Evolutionary conservation across 2,797 vertebrate genomes (phyloP).

Genomic region (Neoniphon sammara): DNA sequence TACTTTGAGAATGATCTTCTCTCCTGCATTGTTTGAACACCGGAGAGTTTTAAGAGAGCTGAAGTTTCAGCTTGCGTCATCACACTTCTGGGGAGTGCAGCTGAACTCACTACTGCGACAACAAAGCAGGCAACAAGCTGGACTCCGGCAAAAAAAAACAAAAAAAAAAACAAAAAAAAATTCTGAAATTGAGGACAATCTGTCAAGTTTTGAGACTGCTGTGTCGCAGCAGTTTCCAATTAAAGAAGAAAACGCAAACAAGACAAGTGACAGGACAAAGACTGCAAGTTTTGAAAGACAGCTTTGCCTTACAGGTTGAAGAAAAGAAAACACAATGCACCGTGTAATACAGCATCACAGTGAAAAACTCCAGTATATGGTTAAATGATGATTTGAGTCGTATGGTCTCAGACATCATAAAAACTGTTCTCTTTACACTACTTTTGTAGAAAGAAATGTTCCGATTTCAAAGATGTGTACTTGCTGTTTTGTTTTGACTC

Average conservation of each 20-base stretch:
- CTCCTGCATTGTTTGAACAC: constrained; percentile 1
- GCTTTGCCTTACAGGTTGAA: no score
- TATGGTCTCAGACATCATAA: no score
- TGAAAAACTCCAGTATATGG: no score
- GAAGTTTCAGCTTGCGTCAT: constrained; percentile 25
- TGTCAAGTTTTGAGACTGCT: constrained; percentile 26
- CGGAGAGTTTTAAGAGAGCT: neutral
- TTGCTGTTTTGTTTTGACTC: no score
- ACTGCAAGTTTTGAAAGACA: constrained; percentile 4
- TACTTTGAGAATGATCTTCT: constrained; percentile 16
- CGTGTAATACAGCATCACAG: no score
- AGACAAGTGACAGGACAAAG: constrained; percentile 19
- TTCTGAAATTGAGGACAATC: constrained; percentile 3
- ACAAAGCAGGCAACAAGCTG: constrained; percentile 11
- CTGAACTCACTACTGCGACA: constrained; percentile 12
- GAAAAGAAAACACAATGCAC: no score
- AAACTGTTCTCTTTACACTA: no score
- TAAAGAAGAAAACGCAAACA: constrained; percentile 22
- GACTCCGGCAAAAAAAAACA: constrained; percentile 3
- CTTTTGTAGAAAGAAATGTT: no score
- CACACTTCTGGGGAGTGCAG: constrained; percentile 8
- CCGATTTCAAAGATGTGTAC: no score
- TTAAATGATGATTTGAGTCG: no score
- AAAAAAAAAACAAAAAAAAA: no score
- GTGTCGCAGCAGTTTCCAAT: constrained; percentile 46